Base-by-base conservation (phyloP, 2,797 vertebrate species). In the Macropodus opercularis region DNA sequence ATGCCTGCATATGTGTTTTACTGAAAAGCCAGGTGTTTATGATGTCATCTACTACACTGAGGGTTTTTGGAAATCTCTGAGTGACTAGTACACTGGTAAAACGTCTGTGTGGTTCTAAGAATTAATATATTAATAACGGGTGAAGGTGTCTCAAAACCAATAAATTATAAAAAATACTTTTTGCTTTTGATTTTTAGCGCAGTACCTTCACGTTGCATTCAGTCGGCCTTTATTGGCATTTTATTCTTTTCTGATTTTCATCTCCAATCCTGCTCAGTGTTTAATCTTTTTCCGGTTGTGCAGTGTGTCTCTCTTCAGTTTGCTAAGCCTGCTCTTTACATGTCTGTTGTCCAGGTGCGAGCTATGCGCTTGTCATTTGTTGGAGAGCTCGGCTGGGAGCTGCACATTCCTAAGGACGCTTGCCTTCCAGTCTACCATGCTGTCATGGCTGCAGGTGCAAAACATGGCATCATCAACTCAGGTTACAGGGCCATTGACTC, bases 401-500 rank as follows among this genome's bases (percentile, higher is more conserved):
- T 99, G 74, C 97, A 99, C 31, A 83, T 96, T 57, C 96, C 97
- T 40, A 84, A 58, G 83, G 83, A 69, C 0, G 91, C 95, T 56
- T 98, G 96, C 1, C 83, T 96, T 46, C 91, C 91, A 0, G 95
- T 98, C 59, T 98, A 98, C 84, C 82, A n/a, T 0, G 93, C 96
- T 0, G 91, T 99, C 90, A 96, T 97, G 96, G 66, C 92, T 0
- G 93, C 93, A 0, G 96, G 97, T 0, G 90, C 92, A 64, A 94
- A 90, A 70, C 87, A 94, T 0, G 90, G 94, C 59, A 93, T 96
- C 8, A 40, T 91, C 85, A 95, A 98, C 5, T 94, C 96, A 0
- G 97, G 96, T 44, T 99, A 98, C 90, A 92, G 96, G 54, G 96
- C 97, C 84, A 98, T 99, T 0, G 97, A 99, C 86, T 98, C 96